These are phyloP conservation scores for Danionella cerebrum DNA, from an alignment of 2,113 vertebrate genomes.

Conservation along the genomic window DNA sequence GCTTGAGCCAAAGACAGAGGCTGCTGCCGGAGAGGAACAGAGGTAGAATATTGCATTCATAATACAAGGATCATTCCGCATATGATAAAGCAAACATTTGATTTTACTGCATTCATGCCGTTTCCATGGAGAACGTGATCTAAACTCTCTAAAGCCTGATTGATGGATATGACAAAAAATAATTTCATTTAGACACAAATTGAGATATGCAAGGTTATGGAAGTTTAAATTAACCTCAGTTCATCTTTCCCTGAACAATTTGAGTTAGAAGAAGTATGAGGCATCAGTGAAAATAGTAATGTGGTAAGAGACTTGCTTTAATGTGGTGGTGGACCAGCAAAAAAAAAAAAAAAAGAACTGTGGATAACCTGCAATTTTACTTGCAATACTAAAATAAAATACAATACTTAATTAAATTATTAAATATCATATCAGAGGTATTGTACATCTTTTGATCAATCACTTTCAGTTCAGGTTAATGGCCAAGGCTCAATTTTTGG, in stretches of 20 bases:
- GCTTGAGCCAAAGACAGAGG: slow-evolving; percentile 12
- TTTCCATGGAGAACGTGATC: background rate
- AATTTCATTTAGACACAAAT: background rate
- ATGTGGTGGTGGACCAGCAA: background rate
- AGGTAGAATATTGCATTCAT: background rate
- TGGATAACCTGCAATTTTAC: too few relatives aligned
- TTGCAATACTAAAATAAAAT: too few relatives aligned
- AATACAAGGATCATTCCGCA: background rate
- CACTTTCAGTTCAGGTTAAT: too few relatives aligned
- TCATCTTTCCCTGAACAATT: background rate
- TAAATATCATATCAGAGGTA: too few relatives aligned
- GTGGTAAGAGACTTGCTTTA: background rate
- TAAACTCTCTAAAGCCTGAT: background rate
- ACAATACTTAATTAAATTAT: too few relatives aligned
- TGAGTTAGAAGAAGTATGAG: background rate
- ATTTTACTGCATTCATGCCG: background rate
- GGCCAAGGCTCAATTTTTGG: too few relatives aligned
- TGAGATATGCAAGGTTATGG: background rate
- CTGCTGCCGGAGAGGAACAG: background rate
- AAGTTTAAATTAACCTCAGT: background rate
- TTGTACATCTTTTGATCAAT: too few relatives aligned
- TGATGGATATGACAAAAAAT: background rate
- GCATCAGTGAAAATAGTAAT: background rate
- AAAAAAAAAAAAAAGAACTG: background rate
- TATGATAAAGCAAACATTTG: background rate